These are phyloP conservation scores for Porites rus DNA, from an alignment of 92 coral and sea anemone species.

Conservation along the genomic window DNA sequence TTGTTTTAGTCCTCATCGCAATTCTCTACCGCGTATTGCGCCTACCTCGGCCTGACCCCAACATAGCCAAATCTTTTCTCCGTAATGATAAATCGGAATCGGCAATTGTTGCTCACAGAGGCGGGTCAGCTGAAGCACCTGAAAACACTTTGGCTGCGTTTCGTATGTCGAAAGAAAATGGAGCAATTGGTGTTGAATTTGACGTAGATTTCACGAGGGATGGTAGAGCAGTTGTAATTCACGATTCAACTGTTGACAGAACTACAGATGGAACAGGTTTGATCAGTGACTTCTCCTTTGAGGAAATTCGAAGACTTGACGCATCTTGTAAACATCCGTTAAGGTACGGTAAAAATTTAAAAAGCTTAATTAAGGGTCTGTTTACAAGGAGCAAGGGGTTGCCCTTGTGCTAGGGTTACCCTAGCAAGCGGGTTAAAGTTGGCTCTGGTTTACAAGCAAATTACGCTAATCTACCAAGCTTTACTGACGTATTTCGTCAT, in stretches of 20 bases:
- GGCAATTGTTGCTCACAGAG: slow-evolving; percentile 60
- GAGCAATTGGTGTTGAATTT: slow-evolving; percentile 65
- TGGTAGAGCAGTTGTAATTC: slow-evolving; percentile 68
- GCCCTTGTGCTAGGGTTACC: too few species aligned
- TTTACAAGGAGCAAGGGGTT: too few species aligned
- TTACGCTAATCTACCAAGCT: too few species aligned
- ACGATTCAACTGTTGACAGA: slow-evolving; percentile 69
- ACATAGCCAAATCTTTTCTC: slow-evolving; percentile 19
- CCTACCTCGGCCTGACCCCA: slow-evolving; percentile 19
- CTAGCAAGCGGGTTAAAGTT: too few species aligned
- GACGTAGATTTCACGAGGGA: slow-evolving; percentile 74
- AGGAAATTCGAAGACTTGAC: slow-evolving; percentile 56
- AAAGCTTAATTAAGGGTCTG: background rate
- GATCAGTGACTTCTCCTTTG: slow-evolving; percentile 46
- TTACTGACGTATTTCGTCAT: too few species aligned
- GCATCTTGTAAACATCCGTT: slow-evolving; percentile 50
- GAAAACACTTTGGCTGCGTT: slow-evolving; percentile 73
- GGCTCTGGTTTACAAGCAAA: too few species aligned
- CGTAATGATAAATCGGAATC: slow-evolving; percentile 5
- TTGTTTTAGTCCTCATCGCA: background rate
- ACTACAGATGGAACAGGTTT: slow-evolving; percentile 63
- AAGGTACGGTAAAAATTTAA: background rate
- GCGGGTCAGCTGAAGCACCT: slow-evolving; percentile 57
- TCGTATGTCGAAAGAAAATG: slow-evolving; percentile 53
- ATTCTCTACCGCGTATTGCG: slow-evolving; percentile 35